These are phyloP conservation scores for Turnix velox DNA, from an alignment of 2,113 vertebrate genomes.

Conservation along the genomic window DNA sequence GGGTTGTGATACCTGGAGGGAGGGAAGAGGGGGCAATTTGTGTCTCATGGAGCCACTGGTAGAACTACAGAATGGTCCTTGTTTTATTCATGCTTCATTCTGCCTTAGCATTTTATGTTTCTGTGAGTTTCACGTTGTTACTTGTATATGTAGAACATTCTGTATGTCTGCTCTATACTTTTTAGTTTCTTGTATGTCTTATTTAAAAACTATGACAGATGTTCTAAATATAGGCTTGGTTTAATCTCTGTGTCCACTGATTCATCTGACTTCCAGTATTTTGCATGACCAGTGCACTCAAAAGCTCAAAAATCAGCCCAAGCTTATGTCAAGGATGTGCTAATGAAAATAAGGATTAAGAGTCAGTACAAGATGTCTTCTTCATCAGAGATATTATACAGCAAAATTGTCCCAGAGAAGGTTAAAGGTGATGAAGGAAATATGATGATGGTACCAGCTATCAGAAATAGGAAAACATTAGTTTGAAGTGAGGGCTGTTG, in stretches of 20 bases:
- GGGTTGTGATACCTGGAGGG: accelerated
- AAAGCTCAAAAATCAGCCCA: not conserved
- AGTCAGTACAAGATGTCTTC: not conserved
- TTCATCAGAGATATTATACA: not conserved
- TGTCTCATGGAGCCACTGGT: not conserved
- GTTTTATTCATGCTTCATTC: not conserved
- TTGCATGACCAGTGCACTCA: accelerated
- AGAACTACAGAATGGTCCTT: not conserved
- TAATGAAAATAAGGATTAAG: not conserved
- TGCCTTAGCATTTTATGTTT: not conserved
- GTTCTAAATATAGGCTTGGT: not conserved
- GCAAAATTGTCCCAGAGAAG: not conserved
- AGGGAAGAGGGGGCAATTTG: not conserved
- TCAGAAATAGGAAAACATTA: not conserved
- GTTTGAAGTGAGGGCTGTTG: not conserved
- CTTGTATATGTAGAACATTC: not conserved
- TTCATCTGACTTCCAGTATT: not conserved
- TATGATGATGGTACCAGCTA: not conserved
- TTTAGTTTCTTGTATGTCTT: not conserved
- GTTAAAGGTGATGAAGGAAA: not conserved
- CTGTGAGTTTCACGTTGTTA: not conserved
- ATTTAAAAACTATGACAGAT: not conserved
- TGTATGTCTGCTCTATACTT: not conserved
- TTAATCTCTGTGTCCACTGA: not conserved
- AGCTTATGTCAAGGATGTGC: accelerated